A percentile compares a stretch with the other conserved stretches of the same genome.
Evolutionary conservation across 2,113 vertebrate species (phyloP).

Genomic region (Notarius lentiginosus): DNA sequence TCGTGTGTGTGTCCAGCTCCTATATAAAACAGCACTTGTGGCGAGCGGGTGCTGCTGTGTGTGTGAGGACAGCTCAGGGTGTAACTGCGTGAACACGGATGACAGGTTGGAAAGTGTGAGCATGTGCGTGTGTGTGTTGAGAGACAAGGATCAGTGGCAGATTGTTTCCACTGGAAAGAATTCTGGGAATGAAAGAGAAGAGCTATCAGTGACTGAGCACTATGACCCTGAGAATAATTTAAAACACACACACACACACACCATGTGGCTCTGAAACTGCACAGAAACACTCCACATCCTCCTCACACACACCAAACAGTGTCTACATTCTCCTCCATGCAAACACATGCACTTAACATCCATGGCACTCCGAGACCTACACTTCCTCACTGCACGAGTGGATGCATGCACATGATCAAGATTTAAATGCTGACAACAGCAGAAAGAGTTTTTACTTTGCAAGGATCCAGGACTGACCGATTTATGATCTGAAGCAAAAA

Average conservation of each 20-base stretch:
- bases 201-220: constrained; percentile 75
- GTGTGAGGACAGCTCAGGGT: constrained; percentile 39
- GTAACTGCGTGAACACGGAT: constrained; percentile 52
- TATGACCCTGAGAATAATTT: constrained; percentile 66
- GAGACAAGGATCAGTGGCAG: constrained; percentile 72
- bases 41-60: constrained; percentile 43
- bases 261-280: background rate
- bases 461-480: background rate
- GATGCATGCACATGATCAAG: background rate
- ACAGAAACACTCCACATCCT: background rate
- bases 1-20: constrained; percentile 41
- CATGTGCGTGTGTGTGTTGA: constrained; percentile 62
- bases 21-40: constrained; percentile 33
- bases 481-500: background rate
- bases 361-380: background rate
- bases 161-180: constrained; percentile 83
- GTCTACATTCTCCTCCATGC: background rate
- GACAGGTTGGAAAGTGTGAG: constrained; percentile 54
- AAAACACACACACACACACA: constrained; percentile 53
- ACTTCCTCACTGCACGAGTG: background rate
- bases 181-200: constrained; percentile 76
- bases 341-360: background rate
- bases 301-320: background rate
- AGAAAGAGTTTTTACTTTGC: background rate
- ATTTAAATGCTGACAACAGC: background rate